Evolutionary conservation across 2,113 vertebrate genomes (phyloP).

Genomic region (Hypomesus transpacificus): DNA sequence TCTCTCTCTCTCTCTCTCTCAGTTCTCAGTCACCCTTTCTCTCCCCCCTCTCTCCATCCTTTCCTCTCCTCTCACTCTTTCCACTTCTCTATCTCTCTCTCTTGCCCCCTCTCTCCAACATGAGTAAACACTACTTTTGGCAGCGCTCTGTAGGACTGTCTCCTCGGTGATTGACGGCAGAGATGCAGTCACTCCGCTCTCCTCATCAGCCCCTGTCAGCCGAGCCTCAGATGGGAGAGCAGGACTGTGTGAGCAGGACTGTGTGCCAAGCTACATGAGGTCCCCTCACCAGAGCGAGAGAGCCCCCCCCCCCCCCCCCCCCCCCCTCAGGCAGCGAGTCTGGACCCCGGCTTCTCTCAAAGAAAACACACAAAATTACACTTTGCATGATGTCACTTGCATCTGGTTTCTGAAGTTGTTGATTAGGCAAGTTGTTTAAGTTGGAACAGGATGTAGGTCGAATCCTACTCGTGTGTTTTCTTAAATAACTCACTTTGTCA

Average conservation of each 20-base stretch:
- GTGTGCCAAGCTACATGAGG: slow-evolving; percentile 29
- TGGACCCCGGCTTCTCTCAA: slow-evolving; percentile 44
- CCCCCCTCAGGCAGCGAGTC: slow-evolving; percentile 24
- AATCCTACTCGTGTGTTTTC: slow-evolving; percentile 26
- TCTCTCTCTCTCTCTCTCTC: slow-evolving; percentile 20
- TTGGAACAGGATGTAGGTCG: slow-evolving; percentile 51
- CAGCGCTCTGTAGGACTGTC: not conserved
- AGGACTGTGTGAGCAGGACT: not conserved
- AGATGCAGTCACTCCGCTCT: slow-evolving; percentile 10
- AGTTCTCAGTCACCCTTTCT: slow-evolving; percentile 27
- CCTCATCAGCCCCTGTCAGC: slow-evolving; percentile 6
- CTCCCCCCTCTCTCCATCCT: slow-evolving; percentile 1
- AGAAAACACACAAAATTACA: slow-evolving; percentile 50
- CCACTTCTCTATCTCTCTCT: slow-evolving; percentile 1
- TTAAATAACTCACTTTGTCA: slow-evolving; percentile 28
- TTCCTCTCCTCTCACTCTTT: not conserved
- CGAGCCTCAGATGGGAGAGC: not conserved
- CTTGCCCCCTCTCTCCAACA: not conserved
- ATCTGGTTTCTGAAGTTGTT: slow-evolving; percentile 48
- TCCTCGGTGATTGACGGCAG: not conserved
- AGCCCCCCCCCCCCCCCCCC: not conserved
- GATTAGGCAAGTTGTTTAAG: slow-evolving; percentile 40
- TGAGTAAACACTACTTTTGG: not conserved
- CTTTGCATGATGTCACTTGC: slow-evolving; percentile 57
- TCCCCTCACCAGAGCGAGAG: slow-evolving; percentile 23